phyloP scores from a whole-genome alignment of 2,113 vertebrate species.

The Castor canadensis region DNA sequence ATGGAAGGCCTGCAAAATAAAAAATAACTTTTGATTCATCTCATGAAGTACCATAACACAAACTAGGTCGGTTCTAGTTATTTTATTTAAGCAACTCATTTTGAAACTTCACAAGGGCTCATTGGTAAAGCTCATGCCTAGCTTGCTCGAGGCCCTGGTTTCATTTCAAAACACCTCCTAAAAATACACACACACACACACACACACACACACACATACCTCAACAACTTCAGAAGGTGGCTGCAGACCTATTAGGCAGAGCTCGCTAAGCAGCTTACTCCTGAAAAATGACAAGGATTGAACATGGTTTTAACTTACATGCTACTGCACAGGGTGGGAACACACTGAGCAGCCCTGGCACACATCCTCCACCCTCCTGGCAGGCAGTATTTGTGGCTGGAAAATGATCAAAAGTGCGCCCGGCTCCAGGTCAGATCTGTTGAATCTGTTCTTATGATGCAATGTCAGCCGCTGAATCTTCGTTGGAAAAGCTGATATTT shows the following conservation, averaged over 20 bases:
- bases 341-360: not conserved
- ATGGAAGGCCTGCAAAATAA: fast-evolving
- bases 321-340: not conserved
- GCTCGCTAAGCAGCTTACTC: not conserved
- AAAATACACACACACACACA: not conserved
- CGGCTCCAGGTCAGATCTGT: not conserved
- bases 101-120: not conserved
- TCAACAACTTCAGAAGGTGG: not conserved
- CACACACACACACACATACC: not conserved
- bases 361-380: not conserved
- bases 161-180: not conserved
- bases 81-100: not conserved
- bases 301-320: not conserved
- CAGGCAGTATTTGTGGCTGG: not conserved
- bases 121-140: not conserved
- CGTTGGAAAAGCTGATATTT: constrained; percentile 6
- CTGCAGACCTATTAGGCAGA: not conserved
- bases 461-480: not conserved
- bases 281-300: not conserved
- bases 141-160: not conserved
- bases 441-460: constrained; percentile 6
- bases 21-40: not conserved
- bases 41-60: not conserved
- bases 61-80: not conserved
- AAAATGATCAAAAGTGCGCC: not conserved